phyloP scores from a whole-genome alignment of 1,140 invertebrate genomes.

The Vollenhovia emeryi region DNA sequence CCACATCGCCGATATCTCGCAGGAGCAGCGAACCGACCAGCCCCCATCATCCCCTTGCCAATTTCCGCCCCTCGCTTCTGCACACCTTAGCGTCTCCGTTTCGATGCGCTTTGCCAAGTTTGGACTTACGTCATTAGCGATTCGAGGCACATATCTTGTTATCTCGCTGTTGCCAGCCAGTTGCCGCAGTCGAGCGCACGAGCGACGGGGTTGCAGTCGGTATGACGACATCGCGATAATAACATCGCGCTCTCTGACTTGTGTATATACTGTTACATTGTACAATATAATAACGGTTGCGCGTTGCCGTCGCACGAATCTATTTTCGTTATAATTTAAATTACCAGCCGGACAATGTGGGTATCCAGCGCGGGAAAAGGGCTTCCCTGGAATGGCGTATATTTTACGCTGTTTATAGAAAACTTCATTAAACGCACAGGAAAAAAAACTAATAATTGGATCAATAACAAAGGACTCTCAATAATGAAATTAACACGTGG shows the following conservation, averaged over 20 bases:
- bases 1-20: constrained; percentile 18
- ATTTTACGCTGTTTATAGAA: not conserved
- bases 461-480: too few species aligned
- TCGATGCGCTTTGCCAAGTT: constrained; percentile 45
- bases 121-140: constrained; percentile 54
- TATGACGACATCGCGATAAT: constrained; percentile 16
- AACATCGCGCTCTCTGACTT: not conserved
- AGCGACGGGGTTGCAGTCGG: not conserved
- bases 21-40: not conserved
- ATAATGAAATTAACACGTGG: too few species aligned
- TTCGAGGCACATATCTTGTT: constrained; percentile 57
- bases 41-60: too few species aligned
- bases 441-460: too few species aligned
- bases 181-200: constrained; percentile 28
- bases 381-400: not conserved
- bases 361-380: not conserved
- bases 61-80: not conserved
- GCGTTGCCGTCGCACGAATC: not conserved
- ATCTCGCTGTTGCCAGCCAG: constrained; percentile 47
- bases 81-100: not conserved
- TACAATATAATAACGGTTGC: not conserved
- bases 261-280: not conserved
- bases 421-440: not conserved
- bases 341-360: not conserved
- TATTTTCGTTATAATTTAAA: not conserved